Evolutionary conservation across 2,888 invertebrate species (phyloP).

Genomic region (Aromia moschata): DNA sequence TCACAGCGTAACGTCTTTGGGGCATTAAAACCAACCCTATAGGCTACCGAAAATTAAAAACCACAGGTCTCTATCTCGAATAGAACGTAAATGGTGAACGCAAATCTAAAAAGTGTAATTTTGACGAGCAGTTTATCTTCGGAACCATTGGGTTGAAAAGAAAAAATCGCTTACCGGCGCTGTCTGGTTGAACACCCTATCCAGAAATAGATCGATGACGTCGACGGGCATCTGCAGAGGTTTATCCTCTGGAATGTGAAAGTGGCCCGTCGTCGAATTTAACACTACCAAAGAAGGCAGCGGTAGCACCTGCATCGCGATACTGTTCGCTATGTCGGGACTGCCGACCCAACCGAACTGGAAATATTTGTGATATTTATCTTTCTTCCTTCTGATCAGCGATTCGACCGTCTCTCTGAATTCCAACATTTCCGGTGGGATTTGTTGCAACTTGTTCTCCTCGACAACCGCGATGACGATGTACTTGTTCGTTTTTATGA

Average conservation of each 20-base stretch:
- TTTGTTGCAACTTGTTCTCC: slow-evolving; percentile 85
- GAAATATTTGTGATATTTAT: slow-evolving; percentile 79
- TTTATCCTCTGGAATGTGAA: slow-evolving; percentile 81
- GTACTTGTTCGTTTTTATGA: slow-evolving; percentile 85
- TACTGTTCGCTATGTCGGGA: slow-evolving; percentile 90
- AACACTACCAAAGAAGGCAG: slow-evolving; percentile 74
- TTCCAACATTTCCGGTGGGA: slow-evolving; percentile 81
- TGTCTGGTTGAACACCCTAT: slow-evolving; percentile 79
- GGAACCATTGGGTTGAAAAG: too few relatives aligned
- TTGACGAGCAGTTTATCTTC: too few relatives aligned
- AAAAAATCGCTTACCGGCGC: slow-evolving; percentile 72
- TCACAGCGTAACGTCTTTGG: too few relatives aligned
- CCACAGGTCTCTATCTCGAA: too few relatives aligned
- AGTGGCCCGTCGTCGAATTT: slow-evolving; percentile 91
- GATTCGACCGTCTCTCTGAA: slow-evolving; percentile 83
- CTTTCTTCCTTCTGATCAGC: slow-evolving; percentile 72
- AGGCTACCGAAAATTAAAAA: too few relatives aligned
- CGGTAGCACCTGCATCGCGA: slow-evolving; percentile 75
- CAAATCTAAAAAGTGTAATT: too few relatives aligned
- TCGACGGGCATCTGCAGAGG: slow-evolving; percentile 62
- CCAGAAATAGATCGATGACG: slow-evolving; percentile 78
- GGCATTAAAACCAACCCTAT: too few relatives aligned
- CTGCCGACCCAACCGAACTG: slow-evolving; percentile 97
- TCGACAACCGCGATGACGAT: slow-evolving; percentile 88
- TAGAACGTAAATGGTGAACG: too few relatives aligned